Percentiles rank a stretch among this genome's conserved stretches.
These are phyloP conservation scores for Drosophila tsacasi DNA, from an alignment of 1,140 invertebrate species.

Conservation along the genomic window DNA sequence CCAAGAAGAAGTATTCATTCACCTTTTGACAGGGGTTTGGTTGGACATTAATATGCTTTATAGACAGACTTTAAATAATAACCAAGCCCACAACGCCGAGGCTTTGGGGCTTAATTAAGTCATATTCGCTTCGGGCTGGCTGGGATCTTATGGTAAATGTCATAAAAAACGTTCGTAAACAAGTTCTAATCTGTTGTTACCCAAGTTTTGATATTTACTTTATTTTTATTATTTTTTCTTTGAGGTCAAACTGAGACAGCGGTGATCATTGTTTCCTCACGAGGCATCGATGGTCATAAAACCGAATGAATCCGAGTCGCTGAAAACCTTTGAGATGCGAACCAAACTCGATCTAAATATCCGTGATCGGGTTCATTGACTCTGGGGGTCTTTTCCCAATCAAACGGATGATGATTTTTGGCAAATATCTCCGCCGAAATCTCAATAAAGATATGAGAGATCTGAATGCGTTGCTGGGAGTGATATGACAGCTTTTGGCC, in stretches of 20 bases:
- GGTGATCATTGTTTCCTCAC: conserved; percentile 24
- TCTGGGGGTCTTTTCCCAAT: not conserved
- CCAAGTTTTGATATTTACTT: not conserved
- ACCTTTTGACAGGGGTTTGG: not conserved
- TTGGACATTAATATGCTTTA: conserved; percentile 1
- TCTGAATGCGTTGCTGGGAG: not conserved
- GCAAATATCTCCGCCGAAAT: conserved; percentile 1
- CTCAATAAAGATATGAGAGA: conserved; percentile 34
- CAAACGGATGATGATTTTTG: conserved; percentile 23
- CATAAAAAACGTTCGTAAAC: conserved; percentile 29
- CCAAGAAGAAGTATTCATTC: not conserved
- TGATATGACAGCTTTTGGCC: conserved; percentile 20
- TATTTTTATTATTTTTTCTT: not conserved
- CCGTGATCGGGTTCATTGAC: conserved; percentile 20
- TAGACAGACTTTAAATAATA: conserved; percentile 8
- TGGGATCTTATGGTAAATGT: not conserved
- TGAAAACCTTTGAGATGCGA: conserved; percentile 1
- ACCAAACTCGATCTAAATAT: conserved; percentile 9
- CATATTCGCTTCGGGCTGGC: conserved; percentile 14
- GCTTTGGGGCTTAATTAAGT: conserved; percentile 27
- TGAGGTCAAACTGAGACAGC: conserved; percentile 23
- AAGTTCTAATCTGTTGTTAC: conserved; percentile 26
- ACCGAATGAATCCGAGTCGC: not conserved
- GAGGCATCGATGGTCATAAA: conserved; percentile 11
- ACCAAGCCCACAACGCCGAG: not conserved